These are phyloP conservation scores for Meloe dianella DNA, from an alignment of 2,888 invertebrate species.

Conservation along the genomic window DNA sequence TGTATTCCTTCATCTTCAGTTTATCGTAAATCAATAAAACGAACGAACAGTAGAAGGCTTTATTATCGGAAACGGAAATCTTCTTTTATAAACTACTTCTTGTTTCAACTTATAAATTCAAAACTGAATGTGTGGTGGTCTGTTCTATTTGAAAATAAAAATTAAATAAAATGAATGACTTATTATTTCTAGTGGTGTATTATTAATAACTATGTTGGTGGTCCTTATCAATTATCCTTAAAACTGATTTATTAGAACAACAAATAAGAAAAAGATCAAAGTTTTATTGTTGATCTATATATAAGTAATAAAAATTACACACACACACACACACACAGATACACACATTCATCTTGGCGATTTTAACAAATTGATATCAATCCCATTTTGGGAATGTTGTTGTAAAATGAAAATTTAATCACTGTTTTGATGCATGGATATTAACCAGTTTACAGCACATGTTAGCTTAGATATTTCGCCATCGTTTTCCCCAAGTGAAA, in stretches of 20 bases:
- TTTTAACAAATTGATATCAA: constrained; percentile 1
- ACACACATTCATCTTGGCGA: no score
- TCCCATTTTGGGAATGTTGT: background rate
- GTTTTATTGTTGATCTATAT: background rate
- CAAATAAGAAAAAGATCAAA: background rate
- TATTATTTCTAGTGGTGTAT: background rate
- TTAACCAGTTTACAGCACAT: background rate
- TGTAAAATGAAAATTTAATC: background rate
- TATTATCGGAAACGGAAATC: background rate
- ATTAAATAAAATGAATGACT: background rate
- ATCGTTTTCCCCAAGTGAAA: background rate
- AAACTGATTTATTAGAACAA: background rate
- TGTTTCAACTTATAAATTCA: background rate
- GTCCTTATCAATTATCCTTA: background rate
- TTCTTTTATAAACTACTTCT: background rate
- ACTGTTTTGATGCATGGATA: no score
- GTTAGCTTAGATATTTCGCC: background rate
- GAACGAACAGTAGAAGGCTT: background rate
- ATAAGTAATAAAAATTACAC: background rate
- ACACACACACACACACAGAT: no score
- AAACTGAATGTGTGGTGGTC: background rate
- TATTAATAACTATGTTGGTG: constrained; percentile 4
- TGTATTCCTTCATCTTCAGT: background rate
- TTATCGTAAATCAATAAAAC: constrained; percentile 10
- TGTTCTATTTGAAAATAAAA: background rate